A percentile compares a stretch with the other conserved stretches of the same genome.
Conservation (phyloP, 2,113 vertebrate species). For the Chelonoidis abingdonii region DNA sequence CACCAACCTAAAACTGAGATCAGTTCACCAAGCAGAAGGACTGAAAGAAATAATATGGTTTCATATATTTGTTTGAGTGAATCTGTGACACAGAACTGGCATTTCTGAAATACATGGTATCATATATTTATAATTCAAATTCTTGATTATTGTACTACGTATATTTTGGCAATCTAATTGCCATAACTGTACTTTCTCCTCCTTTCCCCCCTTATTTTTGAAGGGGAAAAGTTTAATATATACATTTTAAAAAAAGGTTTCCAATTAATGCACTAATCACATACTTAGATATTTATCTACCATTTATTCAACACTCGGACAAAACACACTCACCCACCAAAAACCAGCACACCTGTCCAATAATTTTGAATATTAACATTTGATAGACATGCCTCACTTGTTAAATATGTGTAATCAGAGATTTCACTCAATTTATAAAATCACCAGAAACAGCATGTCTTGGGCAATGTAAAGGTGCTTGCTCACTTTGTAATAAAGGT, state of each 20-base stretch:
- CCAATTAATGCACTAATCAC: neutral
- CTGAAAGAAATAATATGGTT: neutral
- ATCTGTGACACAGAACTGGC: neutral
- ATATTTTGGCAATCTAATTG: neutral
- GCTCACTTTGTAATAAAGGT: neutral
- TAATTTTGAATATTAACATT: neutral
- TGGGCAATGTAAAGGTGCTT: neutral
- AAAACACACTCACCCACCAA: neutral
- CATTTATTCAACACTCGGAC: neutral
- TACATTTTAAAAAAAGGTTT: neutral
- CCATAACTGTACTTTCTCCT: neutral
- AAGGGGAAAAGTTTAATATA: neutral
- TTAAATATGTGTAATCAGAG: neutral
- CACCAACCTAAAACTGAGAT: neutral
- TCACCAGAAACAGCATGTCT: neutral
- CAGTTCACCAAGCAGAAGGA: neutral
- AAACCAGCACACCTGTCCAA: neutral
- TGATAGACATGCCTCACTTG: neutral
- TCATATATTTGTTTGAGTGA: neutral
- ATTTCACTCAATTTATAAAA: neutral
- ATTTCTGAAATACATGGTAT: neutral
- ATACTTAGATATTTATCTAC: neutral
- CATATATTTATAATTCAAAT: neutral
- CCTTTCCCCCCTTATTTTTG: rapidly evolving
- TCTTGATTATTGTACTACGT: neutral